These are phyloP conservation scores for Pachymerium ferrugineum DNA, from an alignment of 2,888 invertebrate genomes.

Conservation along the genomic window DNA sequence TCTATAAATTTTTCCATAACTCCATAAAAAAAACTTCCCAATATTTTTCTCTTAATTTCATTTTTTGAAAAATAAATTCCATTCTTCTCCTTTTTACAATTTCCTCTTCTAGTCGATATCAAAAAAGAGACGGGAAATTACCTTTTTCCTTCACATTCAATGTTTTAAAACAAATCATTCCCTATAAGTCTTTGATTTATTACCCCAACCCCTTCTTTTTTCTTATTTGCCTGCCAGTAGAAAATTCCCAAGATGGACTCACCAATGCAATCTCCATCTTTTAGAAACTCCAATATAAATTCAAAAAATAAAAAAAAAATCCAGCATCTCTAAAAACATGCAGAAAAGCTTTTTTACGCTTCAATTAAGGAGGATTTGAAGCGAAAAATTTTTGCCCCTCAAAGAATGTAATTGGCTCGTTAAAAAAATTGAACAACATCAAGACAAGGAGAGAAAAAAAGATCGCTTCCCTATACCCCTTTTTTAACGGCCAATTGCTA, in stretches of 20 bases:
- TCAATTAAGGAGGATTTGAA: too few relatives aligned
- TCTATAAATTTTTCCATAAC: too few relatives aligned
- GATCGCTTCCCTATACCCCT: too few relatives aligned
- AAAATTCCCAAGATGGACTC: not conserved
- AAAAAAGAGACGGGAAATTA: not conserved
- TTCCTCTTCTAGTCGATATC: not conserved
- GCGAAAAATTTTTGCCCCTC: too few relatives aligned
- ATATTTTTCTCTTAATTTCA: too few relatives aligned
- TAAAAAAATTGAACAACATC: too few relatives aligned
- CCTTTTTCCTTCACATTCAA: not conserved
- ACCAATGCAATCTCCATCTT: not conserved
- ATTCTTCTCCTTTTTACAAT: not conserved
- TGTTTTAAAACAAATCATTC: constrained; percentile 1
- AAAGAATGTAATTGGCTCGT: too few relatives aligned
- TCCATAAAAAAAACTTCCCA: too few relatives aligned
- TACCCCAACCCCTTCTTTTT: not conserved
- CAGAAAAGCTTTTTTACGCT: too few relatives aligned
- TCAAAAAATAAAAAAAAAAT: not conserved
- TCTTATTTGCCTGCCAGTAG: too few relatives aligned
- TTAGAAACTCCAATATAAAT: not conserved
- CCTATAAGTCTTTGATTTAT: not conserved
- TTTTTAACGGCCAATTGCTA: too few relatives aligned
- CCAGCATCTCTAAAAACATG: not conserved
- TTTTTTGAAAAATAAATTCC: not conserved
- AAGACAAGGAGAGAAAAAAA: too few relatives aligned